Base-by-base conservation (phyloP, 2,797 vertebrate species). In the Enteromius radiatus region DNA sequence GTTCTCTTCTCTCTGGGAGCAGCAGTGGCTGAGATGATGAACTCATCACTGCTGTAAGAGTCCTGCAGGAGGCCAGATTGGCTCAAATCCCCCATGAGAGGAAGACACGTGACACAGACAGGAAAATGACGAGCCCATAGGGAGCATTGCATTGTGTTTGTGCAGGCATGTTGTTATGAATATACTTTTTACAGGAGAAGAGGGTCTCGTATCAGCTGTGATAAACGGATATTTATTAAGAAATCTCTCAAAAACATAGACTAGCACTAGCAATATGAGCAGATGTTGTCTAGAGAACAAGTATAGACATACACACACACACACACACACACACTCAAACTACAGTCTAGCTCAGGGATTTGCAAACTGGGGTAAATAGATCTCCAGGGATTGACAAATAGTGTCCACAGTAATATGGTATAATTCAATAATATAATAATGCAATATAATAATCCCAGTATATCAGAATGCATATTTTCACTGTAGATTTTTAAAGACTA, bases 51-150 rank as follows among this genome's bases (percentile, higher is more conserved):
- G 90, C 91, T 91, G 36, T 74, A 73, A 67, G 17, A 65, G 89
- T 89, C 90, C 89, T 91, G 89, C 89, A 88, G 89, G 90, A 84
- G 23, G 70, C 63, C 76, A 83, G 76, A 84, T 65, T 84, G 69
- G 69, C 28, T 84, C 49, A 79, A 75, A 75, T 74, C 52, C 41
- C 76, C 65, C 74, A 61, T 70, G 64, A 68, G 64, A 38, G 23
- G 3, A 70, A 71, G 49, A 80, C 64, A 69, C 33, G 64, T 69
- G 74, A 79, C 77, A 67, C 47, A 23, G 4, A 54, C 11, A 47
- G n/a, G 15, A 75, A 69, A 70, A 76, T 68, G 28, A 80, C 28
- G 1, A 49, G 83, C 31, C 47, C 5, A 26, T 1, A 26, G 28
- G 47, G 63, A 54, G 15, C 6, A 26, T 21, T 67, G 61, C 19